A percentile compares a stretch with the other conserved stretches of the same genome.
These are phyloP conservation scores for Hirudinaria manillensis DNA, from an alignment of 2,888 invertebrate genomes.

Conservation along the genomic window DNA sequence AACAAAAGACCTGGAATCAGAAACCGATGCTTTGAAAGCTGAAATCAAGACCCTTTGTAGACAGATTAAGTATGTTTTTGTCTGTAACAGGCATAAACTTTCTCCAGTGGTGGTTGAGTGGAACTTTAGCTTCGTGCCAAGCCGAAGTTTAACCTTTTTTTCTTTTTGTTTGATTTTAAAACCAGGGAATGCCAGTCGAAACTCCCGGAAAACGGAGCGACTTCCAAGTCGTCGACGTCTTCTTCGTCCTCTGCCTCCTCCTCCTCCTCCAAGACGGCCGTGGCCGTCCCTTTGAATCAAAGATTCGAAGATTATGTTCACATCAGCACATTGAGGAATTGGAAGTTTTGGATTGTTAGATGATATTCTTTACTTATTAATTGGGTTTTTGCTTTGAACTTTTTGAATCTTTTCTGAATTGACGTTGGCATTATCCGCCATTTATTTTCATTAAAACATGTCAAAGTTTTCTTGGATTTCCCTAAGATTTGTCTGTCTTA, in stretches of 20 bases:
- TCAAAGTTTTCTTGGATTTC: background rate
- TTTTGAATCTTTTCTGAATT: too few species aligned
- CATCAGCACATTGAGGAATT: constrained; percentile 40
- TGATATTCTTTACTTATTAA: constrained; percentile 35
- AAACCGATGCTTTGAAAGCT: constrained; percentile 34
- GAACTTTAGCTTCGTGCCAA: too few species aligned
- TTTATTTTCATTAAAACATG: background rate
- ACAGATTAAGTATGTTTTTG: constrained; percentile 47
- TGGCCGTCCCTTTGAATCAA: background rate
- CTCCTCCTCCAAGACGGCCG: background rate
- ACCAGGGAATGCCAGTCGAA: background rate
- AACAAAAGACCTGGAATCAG: constrained; percentile 24
- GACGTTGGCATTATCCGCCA: too few species aligned
- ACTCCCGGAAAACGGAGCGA: background rate
- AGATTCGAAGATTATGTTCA: constrained; percentile 13
- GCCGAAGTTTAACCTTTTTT: too few species aligned
- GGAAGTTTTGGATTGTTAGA: constrained; percentile 49
- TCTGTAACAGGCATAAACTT: too few species aligned
- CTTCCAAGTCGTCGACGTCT: constrained; percentile 15
- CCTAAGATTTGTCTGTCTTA: background rate
- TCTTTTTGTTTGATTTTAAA: background rate
- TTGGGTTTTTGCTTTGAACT: too few species aligned
- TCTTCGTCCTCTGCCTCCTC: constrained; percentile 12
- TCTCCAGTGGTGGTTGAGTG: too few species aligned
- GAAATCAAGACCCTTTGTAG: constrained; percentile 42